phyloP scores from a whole-genome alignment of 2,113 vertebrate genomes.

The Egretta garzetta region DNA sequence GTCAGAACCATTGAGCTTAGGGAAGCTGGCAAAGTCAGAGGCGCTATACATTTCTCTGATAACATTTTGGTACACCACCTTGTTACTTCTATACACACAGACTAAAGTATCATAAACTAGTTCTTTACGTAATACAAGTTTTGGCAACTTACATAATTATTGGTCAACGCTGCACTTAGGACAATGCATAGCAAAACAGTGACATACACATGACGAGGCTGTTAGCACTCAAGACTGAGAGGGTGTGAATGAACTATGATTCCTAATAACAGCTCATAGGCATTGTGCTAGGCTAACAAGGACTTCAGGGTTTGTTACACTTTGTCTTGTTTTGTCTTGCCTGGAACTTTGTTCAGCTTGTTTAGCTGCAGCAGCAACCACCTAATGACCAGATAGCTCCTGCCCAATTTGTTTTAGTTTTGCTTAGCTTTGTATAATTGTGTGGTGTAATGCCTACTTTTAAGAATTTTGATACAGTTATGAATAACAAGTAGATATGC shows the following conservation, averaged over 20 bases:
- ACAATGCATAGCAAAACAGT: background rate
- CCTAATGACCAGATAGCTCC: background rate
- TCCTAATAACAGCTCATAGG: background rate
- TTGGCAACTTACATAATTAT: background rate
- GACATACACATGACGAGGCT: rapidly evolving
- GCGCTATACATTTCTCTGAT: background rate
- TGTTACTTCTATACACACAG: rapidly evolving
- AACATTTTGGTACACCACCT: background rate
- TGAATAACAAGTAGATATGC: background rate
- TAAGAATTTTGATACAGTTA: background rate
- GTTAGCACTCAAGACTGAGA: background rate
- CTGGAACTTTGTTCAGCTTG: background rate
- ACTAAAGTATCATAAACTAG: background rate
- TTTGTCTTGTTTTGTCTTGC: background rate
- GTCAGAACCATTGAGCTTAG: background rate
- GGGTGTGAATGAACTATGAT: background rate
- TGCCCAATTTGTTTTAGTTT: background rate
- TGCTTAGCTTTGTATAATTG: background rate
- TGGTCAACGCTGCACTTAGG: background rate
- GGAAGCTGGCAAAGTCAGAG: background rate
- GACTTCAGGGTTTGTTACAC: background rate
- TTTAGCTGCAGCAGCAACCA: background rate
- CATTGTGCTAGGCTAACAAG: background rate
- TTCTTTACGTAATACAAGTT: background rate
- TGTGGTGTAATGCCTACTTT: background rate